These are phyloP conservation scores for Phenganax stokvisi DNA, from an alignment of 92 coral and sea anemone genomes.

Conservation along the genomic window DNA sequence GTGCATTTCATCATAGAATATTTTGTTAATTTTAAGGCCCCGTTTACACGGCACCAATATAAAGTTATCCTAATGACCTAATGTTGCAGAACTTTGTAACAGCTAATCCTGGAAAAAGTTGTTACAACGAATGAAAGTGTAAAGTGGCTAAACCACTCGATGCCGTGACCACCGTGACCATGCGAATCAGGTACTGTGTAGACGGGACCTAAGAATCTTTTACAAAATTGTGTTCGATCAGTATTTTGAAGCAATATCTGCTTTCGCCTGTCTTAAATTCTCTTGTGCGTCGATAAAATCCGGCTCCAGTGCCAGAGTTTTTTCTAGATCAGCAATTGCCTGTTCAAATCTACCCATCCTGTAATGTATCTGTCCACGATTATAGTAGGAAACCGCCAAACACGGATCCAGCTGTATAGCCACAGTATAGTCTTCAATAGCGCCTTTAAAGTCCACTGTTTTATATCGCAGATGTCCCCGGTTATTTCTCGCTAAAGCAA, in stretches of 20 bases:
- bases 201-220: no score
- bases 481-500: constrained; percentile 51
- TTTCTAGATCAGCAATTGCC: constrained; percentile 47
- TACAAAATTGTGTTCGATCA: no score
- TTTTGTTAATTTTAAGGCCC: no score
- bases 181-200: no score
- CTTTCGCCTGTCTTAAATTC: constrained; percentile 42
- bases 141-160: no score
- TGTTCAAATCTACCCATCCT: constrained; percentile 56
- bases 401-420: constrained; percentile 46
- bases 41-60: no score
- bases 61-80: no score
- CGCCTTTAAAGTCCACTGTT: constrained; percentile 54
- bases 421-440: constrained; percentile 45
- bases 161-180: no score
- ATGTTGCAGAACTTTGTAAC: no score
- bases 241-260: constrained; percentile 31
- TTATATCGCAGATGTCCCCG: constrained; percentile 53
- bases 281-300: constrained; percentile 49
- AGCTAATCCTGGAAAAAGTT: no score
- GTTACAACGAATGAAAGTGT: no score
- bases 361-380: constrained; percentile 62
- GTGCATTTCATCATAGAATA: no score
- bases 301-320: constrained; percentile 48
- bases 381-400: constrained; percentile 55